These are phyloP conservation scores for Acipenser transmontanus DNA, from an alignment of 2,797 vertebrate species.

Conservation along the genomic window DNA sequence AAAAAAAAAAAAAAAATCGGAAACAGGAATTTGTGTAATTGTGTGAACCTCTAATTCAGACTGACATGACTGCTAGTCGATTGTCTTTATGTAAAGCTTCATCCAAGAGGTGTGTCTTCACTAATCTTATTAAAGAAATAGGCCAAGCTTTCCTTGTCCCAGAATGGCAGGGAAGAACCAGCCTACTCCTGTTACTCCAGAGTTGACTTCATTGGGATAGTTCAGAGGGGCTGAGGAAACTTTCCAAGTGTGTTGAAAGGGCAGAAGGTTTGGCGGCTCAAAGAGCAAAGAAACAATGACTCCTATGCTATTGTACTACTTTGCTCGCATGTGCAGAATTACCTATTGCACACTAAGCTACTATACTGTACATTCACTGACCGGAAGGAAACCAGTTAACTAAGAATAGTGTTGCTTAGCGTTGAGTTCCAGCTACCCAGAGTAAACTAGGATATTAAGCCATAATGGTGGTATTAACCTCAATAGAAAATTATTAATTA, in stretches of 20 bases:
- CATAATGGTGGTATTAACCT: no score
- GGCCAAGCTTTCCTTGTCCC: constrained; percentile 44
- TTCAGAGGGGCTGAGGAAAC: constrained; percentile 3
- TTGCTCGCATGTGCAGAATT: not conserved
- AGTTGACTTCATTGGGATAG: constrained; percentile 18
- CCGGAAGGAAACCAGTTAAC: not conserved
- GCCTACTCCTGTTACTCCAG: constrained; percentile 31
- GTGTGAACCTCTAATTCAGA: not conserved
- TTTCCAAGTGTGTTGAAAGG: constrained; percentile 1
- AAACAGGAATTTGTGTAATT: not conserved
- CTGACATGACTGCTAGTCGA: not conserved
- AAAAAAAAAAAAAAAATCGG: no score
- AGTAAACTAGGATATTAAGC: no score
- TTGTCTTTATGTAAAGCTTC: constrained; percentile 21
- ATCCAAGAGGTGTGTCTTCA: constrained; percentile 24
- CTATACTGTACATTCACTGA: no score
- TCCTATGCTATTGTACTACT: not conserved
- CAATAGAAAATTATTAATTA: no score
- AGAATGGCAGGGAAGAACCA: constrained; percentile 29
- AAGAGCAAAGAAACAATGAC: constrained; percentile 6
- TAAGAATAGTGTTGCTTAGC: not conserved
- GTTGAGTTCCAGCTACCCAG: no score
- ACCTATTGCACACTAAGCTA: not conserved
- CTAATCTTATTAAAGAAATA: constrained; percentile 49
- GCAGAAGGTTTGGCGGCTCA: not conserved